A percentile compares a stretch with the other conserved stretches of the same genome.
Evolutionary conservation across 2,113 vertebrate genomes (phyloP).

Genomic region (Rhombomys opimus): DNA sequence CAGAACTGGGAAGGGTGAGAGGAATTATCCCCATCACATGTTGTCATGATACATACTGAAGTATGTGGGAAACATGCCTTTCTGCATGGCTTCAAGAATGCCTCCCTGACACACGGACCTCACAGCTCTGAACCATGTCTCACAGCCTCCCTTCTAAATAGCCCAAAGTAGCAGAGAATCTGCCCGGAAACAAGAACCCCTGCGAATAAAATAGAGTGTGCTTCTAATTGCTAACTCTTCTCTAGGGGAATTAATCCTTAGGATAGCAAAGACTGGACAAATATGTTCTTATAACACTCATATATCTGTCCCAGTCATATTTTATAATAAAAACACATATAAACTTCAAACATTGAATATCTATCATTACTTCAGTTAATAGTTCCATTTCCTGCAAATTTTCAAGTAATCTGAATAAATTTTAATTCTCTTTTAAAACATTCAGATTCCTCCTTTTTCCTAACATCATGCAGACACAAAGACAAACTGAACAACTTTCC

Average conservation of each 20-base stretch:
- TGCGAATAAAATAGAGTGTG: not conserved
- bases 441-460: not conserved
- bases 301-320: not conserved
- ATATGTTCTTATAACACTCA: not conserved
- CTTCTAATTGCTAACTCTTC: conserved; percentile 14
- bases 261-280: not conserved
- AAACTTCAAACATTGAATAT: not conserved
- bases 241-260: not conserved
- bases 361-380: not conserved
- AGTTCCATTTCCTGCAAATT: not conserved
- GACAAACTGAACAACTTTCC: not conserved
- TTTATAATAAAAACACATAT: not conserved
- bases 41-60: not conserved
- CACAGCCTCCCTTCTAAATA: not conserved
- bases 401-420: not conserved
- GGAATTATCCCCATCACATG: not conserved
- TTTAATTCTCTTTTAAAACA: not conserved
- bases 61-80: no score
- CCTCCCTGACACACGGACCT: not conserved
- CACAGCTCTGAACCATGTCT: not conserved
- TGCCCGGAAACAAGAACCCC: not conserved
- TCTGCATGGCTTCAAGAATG: not conserved
- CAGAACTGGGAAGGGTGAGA: not conserved
- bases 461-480: not conserved
- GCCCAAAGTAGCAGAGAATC: not conserved